Percentiles rank a stretch among this genome's conserved stretches.
phyloP scores from a whole-genome alignment of 2,888 invertebrate genomes.

The Cataglyphis cursor region DNA sequence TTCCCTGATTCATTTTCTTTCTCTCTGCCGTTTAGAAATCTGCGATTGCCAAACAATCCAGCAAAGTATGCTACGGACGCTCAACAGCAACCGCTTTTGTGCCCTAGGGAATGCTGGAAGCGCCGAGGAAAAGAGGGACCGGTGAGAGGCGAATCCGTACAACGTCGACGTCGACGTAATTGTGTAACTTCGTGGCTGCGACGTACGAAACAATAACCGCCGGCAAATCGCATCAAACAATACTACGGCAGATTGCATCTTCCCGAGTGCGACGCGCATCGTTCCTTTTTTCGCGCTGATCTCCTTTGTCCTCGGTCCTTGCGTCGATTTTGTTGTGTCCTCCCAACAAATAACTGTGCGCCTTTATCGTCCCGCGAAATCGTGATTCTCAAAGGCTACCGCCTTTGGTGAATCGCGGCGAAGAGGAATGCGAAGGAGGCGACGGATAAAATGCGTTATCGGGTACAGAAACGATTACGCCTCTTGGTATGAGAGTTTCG shows the following conservation, averaged over 20 bases:
- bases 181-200: constrained; percentile 73
- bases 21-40: constrained; percentile 43
- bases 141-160: constrained; percentile 49
- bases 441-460: constrained; percentile 57
- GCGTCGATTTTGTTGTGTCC: constrained; percentile 52
- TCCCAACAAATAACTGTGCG: constrained; percentile 65
- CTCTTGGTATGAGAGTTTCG: constrained; percentile 43
- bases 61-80: constrained; percentile 32
- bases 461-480: constrained; percentile 67
- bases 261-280: constrained; percentile 31
- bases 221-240: constrained; percentile 75
- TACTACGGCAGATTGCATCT: constrained; percentile 65
- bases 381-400: constrained; percentile 62
- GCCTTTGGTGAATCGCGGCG: constrained; percentile 41
- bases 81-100: constrained; percentile 57
- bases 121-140: constrained; percentile 36
- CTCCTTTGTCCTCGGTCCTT: constrained; percentile 39
- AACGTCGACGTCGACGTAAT: constrained; percentile 65
- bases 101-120: constrained; percentile 54
- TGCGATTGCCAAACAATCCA: constrained; percentile 36
- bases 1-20: neutral
- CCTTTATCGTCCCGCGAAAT: constrained; percentile 60
- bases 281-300: constrained; percentile 21
- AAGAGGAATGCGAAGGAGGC: constrained; percentile 10
- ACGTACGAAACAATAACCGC: constrained; percentile 74